phyloP scores from a whole-genome alignment of 1,140 invertebrate genomes.

The Trypoxylus dichotomus region DNA sequence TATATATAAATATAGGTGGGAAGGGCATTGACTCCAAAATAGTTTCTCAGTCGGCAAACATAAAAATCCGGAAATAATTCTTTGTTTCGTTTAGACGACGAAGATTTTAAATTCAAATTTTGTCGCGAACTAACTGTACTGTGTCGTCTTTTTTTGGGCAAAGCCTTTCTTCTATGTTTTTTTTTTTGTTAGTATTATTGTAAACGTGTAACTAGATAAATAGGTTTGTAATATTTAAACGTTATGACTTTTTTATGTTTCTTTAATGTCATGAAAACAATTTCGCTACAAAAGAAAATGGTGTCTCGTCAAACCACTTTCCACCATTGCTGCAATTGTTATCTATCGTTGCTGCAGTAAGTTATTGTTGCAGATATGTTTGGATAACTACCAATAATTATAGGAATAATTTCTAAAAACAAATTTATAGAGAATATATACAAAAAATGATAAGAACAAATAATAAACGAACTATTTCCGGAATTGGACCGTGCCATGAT shows the following conservation, averaged over 20 bases:
- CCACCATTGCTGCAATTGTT: no score
- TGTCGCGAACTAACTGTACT: conserved; percentile 18
- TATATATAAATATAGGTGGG: conserved; percentile 25
- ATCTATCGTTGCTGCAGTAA: no score
- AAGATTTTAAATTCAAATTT: conserved; percentile 25
- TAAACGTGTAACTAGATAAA: not conserved
- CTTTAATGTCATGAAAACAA: not conserved
- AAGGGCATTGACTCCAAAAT: conserved; percentile 19
- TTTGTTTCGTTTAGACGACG: conserved; percentile 22
- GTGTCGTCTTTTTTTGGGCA: not conserved
- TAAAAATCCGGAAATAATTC: conserved; percentile 25
- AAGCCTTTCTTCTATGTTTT: not conserved
- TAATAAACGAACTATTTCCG: no score
- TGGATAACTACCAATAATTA: no score
- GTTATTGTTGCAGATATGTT: no score
- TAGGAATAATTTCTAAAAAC: no score
- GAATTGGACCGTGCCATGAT: no score
- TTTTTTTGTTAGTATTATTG: not conserved
- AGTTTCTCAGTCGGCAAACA: conserved; percentile 21
- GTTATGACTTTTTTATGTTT: not conserved
- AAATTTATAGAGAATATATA: no score
- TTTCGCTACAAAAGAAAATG: not conserved
- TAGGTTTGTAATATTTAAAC: not conserved
- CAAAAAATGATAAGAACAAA: no score
- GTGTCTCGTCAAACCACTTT: no score